Evolutionary conservation across 2,113 vertebrate genomes (phyloP).

Genomic region (Peromyscus maniculatus): DNA sequence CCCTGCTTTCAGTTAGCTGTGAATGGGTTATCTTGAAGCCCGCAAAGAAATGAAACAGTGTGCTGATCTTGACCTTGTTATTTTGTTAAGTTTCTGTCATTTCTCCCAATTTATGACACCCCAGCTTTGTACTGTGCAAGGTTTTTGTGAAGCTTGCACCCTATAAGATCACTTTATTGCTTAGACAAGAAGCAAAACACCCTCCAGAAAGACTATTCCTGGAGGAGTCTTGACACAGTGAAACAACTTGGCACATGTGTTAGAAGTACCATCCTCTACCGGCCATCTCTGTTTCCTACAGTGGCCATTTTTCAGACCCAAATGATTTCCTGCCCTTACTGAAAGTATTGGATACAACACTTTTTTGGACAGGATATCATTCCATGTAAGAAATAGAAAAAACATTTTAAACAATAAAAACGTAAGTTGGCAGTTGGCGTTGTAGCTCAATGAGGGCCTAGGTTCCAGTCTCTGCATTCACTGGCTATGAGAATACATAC

Average conservation of each 20-base stretch:
- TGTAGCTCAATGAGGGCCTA: not conserved
- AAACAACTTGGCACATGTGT: not conserved
- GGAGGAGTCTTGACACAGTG: not conserved
- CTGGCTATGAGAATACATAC: not conserved
- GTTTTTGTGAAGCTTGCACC: not conserved
- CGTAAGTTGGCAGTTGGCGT: not conserved
- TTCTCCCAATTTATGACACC: not conserved
- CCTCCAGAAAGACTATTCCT: not conserved
- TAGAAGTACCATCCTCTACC: not conserved
- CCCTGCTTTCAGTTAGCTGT: constrained; percentile 48
- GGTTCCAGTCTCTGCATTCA: not conserved
- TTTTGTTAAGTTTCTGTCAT: not conserved
- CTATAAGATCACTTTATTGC: not conserved
- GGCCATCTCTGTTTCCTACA: not conserved
- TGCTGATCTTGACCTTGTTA: not conserved
- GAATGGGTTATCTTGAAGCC: constrained; percentile 69
- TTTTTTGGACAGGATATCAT: not conserved
- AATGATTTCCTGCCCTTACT: not conserved
- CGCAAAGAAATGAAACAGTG: not conserved
- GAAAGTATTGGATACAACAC: not conserved
- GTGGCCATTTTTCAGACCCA: not conserved
- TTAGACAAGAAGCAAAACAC: not conserved
- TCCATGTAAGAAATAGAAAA: not conserved
- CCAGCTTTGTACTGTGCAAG: not conserved
- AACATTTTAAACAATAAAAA: not conserved